phyloP scores from a whole-genome alignment of 2,888 invertebrate species.

The Aphodius granarius region DNA sequence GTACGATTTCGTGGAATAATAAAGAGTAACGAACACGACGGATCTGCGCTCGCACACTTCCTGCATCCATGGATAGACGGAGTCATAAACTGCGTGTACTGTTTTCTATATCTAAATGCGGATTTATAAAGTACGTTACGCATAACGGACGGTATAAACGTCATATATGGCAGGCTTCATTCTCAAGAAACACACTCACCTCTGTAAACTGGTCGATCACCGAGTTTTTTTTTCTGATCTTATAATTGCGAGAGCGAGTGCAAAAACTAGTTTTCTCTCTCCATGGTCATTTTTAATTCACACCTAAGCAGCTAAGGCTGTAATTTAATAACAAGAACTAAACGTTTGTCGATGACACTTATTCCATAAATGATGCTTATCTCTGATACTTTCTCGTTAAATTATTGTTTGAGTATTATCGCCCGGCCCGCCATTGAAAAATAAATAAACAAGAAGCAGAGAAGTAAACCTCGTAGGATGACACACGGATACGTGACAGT shows the following conservation, averaged over 20 bases:
- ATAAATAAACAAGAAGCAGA: no score
- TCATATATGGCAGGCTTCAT: slow-evolving; percentile 38
- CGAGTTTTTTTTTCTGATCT: not conserved
- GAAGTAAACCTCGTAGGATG: no score
- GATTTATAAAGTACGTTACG: slow-evolving; percentile 46
- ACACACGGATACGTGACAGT: no score
- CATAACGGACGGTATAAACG: slow-evolving; percentile 39
- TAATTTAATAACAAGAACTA: no score
- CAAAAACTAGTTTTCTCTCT: not conserved
- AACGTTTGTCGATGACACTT: no score
- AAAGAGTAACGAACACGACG: slow-evolving; percentile 11
- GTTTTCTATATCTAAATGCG: slow-evolving; percentile 51
- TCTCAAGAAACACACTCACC: not conserved
- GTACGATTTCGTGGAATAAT: slow-evolving; percentile 11
- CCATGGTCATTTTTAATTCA: not conserved
- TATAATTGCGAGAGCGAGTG: not conserved
- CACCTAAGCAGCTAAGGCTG: no score
- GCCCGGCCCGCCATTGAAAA: no score
- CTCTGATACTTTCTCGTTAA: no score
- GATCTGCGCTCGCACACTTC: not conserved
- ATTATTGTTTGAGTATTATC: no score
- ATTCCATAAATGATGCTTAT: no score
- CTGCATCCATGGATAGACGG: not conserved
- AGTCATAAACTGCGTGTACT: slow-evolving; percentile 49
- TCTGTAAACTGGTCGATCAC: not conserved